phyloP scores from a whole-genome alignment of 2,888 invertebrate species.

The Agrochola lota region DNA sequence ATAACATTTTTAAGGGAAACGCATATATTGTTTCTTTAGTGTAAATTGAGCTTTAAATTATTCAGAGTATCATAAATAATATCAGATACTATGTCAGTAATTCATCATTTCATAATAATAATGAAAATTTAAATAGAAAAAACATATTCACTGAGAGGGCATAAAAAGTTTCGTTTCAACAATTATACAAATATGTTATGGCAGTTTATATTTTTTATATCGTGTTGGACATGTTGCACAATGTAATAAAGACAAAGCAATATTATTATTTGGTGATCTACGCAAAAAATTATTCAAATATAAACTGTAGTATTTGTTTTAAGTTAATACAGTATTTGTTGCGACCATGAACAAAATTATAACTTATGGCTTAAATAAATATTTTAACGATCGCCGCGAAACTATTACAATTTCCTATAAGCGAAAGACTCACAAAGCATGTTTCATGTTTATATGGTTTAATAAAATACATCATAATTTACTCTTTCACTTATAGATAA shows the following conservation, averaged over 20 bases:
- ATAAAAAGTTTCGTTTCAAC: background rate
- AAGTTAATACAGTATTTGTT: too few species aligned
- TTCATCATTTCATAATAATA: background rate
- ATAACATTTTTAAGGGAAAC: background rate
- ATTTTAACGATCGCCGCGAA: background rate
- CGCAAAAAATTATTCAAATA: background rate
- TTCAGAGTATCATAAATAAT: constrained; percentile 13
- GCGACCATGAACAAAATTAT: background rate
- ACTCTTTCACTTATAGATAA: constrained; percentile 56
- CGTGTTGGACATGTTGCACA: constrained; percentile 1
- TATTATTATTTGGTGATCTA: background rate
- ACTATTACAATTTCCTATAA: constrained; percentile 40
- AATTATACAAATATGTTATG: constrained; percentile 39
- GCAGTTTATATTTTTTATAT: constrained; percentile 44
- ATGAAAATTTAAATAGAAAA: background rate
- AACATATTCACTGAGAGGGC: background rate
- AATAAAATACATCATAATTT: constrained; percentile 56
- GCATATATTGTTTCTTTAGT: background rate
- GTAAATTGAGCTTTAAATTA: constrained; percentile 23
- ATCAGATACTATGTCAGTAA: background rate
- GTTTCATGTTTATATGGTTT: constrained; percentile 40
- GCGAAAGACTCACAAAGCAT: constrained; percentile 49
- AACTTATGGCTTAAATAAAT: background rate
- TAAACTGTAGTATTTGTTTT: background rate
- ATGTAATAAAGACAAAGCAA: background rate